Conservation (phyloP, 2,888 invertebrate genomes). For the Ochlodes sylvanus region DNA sequence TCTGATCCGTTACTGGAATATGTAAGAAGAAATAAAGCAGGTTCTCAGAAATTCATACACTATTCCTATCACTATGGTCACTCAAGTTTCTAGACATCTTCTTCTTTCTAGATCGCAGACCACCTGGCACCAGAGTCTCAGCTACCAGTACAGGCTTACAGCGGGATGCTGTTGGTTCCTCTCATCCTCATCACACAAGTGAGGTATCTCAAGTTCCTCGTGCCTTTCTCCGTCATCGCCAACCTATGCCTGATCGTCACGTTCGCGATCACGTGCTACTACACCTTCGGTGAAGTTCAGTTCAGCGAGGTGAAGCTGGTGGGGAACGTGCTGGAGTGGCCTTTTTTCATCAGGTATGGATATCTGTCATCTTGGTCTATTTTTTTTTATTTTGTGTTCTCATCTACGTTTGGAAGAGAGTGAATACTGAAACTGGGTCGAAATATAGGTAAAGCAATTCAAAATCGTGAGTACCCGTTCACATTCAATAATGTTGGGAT, state of each 20-base stretch:
- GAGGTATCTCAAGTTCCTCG: constrained; percentile 91
- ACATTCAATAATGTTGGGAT: no score
- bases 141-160: constrained; percentile 85
- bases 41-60: no score
- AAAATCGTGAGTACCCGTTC: no score
- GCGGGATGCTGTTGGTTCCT: constrained; percentile 87
- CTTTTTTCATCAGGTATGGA: constrained; percentile 91
- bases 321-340: constrained; percentile 85
- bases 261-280: constrained; percentile 92
- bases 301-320: constrained; percentile 57
- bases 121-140: constrained; percentile 63
- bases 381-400: background rate
- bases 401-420: no score
- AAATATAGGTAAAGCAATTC: no score
- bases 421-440: no score
- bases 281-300: constrained; percentile 86
- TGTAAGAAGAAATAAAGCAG: no score
- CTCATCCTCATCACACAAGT: constrained; percentile 88
- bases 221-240: constrained; percentile 95
- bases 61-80: no score
- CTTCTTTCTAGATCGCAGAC: constrained; percentile 82
- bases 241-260: constrained; percentile 92
- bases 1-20: no score
- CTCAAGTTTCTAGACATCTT: no score
- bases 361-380: background rate